Conservation (phyloP, 2,888 invertebrate species). For the Synergus japonicus region DNA sequence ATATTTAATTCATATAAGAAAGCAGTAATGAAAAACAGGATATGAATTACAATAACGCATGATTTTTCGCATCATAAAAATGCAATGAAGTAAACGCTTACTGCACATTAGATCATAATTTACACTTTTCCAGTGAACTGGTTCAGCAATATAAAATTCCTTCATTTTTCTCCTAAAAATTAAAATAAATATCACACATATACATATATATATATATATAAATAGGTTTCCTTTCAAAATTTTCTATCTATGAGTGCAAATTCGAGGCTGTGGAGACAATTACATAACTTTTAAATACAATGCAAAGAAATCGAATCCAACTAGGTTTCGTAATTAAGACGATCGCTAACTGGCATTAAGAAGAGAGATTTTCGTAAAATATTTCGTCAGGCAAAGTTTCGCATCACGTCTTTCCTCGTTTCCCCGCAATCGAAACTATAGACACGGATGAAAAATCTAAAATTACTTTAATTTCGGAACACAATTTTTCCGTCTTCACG, state of each 20-base stretch:
- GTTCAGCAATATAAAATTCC: background rate
- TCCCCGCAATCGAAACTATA: too few relatives aligned
- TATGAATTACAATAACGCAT: conserved; percentile 29
- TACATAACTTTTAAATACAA: background rate
- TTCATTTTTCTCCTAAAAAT: background rate
- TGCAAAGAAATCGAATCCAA: background rate
- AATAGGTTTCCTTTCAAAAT: background rate
- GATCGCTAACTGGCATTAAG: background rate
- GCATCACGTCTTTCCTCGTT: background rate
- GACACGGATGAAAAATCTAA: too few relatives aligned
- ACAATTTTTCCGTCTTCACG: too few relatives aligned
- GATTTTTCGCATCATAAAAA: conserved; percentile 33
- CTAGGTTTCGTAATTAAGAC: conserved; percentile 6
- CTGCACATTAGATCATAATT: conserved; percentile 14
- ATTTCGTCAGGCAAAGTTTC: background rate
- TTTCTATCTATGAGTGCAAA: background rate
- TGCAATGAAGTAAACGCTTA: conserved; percentile 24
- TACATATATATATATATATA: fast-evolving
- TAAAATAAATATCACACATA: background rate
- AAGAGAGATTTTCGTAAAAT: background rate
- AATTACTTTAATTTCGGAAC: too few relatives aligned
- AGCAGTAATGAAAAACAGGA: background rate
- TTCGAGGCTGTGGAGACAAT: background rate
- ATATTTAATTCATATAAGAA: background rate
- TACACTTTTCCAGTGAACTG: conserved; percentile 4